Base-by-base conservation (phyloP, 1,140 invertebrate species). In the Hycleus cichorii region DNA sequence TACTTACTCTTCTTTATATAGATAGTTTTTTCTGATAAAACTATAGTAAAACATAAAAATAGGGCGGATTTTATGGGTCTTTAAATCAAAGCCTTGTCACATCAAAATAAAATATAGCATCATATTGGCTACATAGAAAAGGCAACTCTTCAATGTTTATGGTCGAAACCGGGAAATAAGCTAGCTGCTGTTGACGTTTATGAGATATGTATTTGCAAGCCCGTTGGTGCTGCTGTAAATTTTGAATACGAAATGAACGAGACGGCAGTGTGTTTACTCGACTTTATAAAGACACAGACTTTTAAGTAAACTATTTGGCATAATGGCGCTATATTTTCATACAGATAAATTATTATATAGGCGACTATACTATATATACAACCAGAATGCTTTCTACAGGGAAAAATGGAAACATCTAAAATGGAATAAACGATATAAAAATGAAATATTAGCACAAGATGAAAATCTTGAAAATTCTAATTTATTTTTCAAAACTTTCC, bases 61-160 rank as follows among this genome's bases (percentile, higher is more conserved):
- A 48, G 57, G 57, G 58, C 61, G 63, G 68, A 60, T 68, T 70
- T 70, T 69, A 69, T 69, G 56, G 65, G 52, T 58, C 58, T 60
- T 62, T 69, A 68, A 70, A 70, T 68, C 65, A 66, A 67, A 65
- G 59, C 50, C 50, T 56, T 58, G 69, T 69, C 69, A 69, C 69
- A 70, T 70, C 68, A 70, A 64, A 69, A 70, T 69, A 69, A 70
- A 70, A 70, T 70, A 70, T 68, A 59, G 60, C 60, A 69, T 66
- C 62, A 69, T 69, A 68, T 70, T 66, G 67, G 67, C 65, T 64
- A 66, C 62, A 64, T 62, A 63, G 64, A 64, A 67, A 68, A 64
- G 67, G 65, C 64, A 62, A 62, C 60, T 68, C 52, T 59, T 67
- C 64, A 64, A 67, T 67, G 68, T 67, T 69, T 68, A 68, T 65